phyloP scores from a whole-genome alignment of 2,888 invertebrate genomes.

The Seira sanloemensis region DNA sequence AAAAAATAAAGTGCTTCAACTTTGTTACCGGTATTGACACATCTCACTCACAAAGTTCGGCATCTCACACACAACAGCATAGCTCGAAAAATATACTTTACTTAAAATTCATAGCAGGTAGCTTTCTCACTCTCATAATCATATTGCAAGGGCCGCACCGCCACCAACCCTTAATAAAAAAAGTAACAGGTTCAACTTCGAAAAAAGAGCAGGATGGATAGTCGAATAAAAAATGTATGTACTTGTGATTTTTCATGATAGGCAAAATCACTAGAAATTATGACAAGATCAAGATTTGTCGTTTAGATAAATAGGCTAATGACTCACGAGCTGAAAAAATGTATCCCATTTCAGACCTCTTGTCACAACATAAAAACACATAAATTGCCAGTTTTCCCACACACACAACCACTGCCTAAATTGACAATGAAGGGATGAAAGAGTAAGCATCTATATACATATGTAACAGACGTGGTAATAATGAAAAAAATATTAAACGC shows the following conservation, averaged over 20 bases:
- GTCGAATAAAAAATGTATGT: no score
- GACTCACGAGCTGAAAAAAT: conserved; percentile 9
- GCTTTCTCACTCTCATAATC: not conserved
- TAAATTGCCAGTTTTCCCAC: conserved; percentile 1
- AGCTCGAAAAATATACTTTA: no score
- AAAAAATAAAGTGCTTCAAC: not conserved
- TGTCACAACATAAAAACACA: not conserved
- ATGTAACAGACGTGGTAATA: no score
- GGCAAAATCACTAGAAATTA: not conserved
- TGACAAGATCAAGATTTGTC: conserved; percentile 40
- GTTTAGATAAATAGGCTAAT: conserved; percentile 42
- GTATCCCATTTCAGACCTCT: not conserved
- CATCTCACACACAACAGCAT: no score
- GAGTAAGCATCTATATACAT: not conserved
- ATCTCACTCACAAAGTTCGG: not conserved
- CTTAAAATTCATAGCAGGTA: conserved; percentile 37
- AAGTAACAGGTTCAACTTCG: no score
- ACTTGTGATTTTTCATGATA: not conserved
- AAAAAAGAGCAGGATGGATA: no score
- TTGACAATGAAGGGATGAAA: conserved; percentile 2
- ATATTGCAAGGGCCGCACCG: not conserved
- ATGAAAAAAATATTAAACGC: no score
- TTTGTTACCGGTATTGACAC: conserved; percentile 43
- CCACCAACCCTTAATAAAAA: not conserved
- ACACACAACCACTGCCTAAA: not conserved